Evolutionary conservation across 2,797 vertebrate genomes (phyloP).

Genomic region (Vireo griseus): DNA sequence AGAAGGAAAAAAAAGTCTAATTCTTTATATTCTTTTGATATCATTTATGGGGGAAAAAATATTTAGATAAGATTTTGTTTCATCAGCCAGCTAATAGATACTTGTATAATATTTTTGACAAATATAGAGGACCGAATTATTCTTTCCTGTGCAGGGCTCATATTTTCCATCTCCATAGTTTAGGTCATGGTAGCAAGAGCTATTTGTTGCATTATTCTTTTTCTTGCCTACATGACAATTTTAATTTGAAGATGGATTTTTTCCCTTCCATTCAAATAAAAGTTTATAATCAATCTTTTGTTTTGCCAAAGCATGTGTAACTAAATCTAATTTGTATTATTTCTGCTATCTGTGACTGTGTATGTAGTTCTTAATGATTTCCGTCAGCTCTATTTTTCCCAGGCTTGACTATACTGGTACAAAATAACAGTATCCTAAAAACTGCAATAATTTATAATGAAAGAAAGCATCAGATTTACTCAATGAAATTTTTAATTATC

Average conservation of each 20-base stretch:
- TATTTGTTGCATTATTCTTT: not conserved
- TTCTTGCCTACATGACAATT: not conserved
- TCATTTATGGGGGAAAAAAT: not conserved
- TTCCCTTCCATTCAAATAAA: conserved; percentile 9
- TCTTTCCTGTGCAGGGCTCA: not conserved
- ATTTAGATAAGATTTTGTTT: not conserved
- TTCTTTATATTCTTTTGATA: not conserved
- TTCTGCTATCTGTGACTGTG: not conserved
- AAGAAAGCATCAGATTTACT: not conserved
- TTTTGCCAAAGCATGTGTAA: not conserved
- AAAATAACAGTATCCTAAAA: not conserved
- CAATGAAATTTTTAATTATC: not conserved
- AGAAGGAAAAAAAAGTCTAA: not conserved
- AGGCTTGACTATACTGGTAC: not conserved
- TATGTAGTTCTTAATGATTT: not conserved
- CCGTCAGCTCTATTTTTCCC: not conserved
- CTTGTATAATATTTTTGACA: not conserved
- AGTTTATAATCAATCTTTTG: not conserved
- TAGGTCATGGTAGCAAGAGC: not conserved
- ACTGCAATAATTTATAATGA: not conserved
- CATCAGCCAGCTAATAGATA: not conserved
- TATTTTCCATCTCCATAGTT: not conserved
- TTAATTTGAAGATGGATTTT: conserved; percentile 1
- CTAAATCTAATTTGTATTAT: not conserved
- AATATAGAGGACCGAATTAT: not conserved